phyloP scores from a whole-genome alignment of 1,140 invertebrate genomes.

The Drosophila guanche region DNA sequence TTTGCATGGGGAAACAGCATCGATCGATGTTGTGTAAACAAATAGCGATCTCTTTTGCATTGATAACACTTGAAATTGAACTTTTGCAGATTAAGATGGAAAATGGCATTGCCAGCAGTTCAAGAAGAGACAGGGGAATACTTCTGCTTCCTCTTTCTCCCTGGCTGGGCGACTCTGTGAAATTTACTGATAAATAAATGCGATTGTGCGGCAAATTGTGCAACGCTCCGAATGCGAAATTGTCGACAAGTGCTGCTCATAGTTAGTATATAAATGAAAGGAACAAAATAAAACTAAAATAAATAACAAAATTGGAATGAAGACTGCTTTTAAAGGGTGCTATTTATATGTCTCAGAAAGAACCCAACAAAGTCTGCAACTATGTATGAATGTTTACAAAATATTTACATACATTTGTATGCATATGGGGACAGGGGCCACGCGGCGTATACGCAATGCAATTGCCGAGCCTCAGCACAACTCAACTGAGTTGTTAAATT shows the following conservation, averaged over 20 bases:
- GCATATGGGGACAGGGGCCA: constrained; percentile 15
- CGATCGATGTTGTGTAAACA: constrained; percentile 51
- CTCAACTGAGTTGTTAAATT: constrained; percentile 82
- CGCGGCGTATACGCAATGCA: constrained; percentile 68
- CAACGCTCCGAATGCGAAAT: constrained; percentile 76
- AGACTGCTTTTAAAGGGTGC: constrained; percentile 21
- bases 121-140: constrained; percentile 30
- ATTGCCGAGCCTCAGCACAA: constrained; percentile 69
- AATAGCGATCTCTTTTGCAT: constrained; percentile 43
- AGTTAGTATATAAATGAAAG: constrained; percentile 30
- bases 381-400: constrained; percentile 2
- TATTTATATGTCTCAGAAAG: constrained; percentile 47
- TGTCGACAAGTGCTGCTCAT: constrained; percentile 67
- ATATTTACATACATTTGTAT: constrained; percentile 17
- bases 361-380: constrained; percentile 31
- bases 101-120: constrained; percentile 66
- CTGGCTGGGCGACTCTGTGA: constrained; percentile 50
- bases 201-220: constrained; percentile 81
- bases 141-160: constrained; percentile 54
- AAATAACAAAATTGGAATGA: constrained; percentile 1
- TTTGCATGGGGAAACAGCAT: not conserved
- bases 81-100: constrained; percentile 68
- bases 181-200: constrained; percentile 79
- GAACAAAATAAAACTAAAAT: not conserved
- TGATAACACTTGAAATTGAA: constrained; percentile 66